Base-by-base conservation (phyloP, 2,113 vertebrate genomes). In the Ophthalmolycus amberensis region DNA sequence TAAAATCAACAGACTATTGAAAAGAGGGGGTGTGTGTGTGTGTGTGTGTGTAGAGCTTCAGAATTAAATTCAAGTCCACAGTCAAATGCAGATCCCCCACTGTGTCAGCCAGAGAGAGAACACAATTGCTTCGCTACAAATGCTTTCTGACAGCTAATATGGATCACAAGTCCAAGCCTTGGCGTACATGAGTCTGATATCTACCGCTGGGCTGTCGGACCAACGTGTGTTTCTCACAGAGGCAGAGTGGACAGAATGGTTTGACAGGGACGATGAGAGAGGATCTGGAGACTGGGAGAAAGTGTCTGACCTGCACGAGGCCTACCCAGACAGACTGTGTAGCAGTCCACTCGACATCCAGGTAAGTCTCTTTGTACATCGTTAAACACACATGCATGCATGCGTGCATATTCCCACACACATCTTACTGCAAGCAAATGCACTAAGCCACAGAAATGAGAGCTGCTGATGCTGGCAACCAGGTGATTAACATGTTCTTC, bases 181-280 rank as follows among this genome's bases (percentile, higher is more conserved):
- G 69, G 62, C 11, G 15, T 22, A 46, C 34, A 71, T 87, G 50
- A 82, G 44, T 73, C 25, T 66, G 74, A 76, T 73, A 79, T 83
- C 71, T 37, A 27, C 72, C 9, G 20, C 73, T 34, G 22, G 20
- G 50, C 71, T 79, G 71, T 75, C 50, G 52, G 44, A 80, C 50
- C 64, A 62, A 22, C 80, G 34, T 83, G 42, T 83, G 75, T 83
- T 25, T 59, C 16, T 16, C 83, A 14, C 92, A 99, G 98, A 99
- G 87, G 95, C 96, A n/a, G 96, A 98, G 86, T 99, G 98, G 98
- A 97, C 97, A 0, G 95, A 97, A 11, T 99, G 98, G 98, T 97
- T 99, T 67, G 85, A 96, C 89, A 97, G 96, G 20, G 96, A 97
- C 67, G 93, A 95, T 84, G 95, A 94, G 83, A 89, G 91, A 0